Evolutionary conservation across 2,797 vertebrate genomes (phyloP).

Genomic region (Halcyon smyrnensis): DNA sequence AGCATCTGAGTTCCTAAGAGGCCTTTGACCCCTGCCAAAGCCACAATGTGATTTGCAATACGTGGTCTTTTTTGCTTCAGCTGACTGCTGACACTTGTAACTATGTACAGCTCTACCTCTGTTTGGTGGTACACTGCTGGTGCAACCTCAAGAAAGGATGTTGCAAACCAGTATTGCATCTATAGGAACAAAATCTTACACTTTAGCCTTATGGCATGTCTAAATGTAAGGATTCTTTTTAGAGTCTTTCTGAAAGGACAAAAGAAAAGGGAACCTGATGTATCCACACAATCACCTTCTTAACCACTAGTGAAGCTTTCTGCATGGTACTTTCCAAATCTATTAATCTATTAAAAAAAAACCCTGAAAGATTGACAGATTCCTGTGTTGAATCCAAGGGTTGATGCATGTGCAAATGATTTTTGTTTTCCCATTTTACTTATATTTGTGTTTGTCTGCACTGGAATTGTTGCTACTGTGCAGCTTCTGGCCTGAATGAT

Average conservation of each 20-base stretch:
- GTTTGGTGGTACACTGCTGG: neutral
- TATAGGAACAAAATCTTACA: neutral
- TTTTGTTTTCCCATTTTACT: neutral
- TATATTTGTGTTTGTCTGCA: neutral
- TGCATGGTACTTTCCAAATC: neutral
- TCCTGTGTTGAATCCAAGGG: neutral
- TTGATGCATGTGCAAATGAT: accelerated
- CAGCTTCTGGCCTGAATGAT: neutral
- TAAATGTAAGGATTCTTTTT: neutral
- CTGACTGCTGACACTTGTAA: neutral
- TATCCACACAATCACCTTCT: neutral
- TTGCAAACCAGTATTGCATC: neutral
- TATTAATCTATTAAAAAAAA: neutral
- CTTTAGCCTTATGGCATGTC: neutral
- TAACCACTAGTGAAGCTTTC: neutral
- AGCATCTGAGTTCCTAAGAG: neutral
- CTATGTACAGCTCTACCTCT: neutral
- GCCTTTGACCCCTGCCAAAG: neutral
- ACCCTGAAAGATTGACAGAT: neutral
- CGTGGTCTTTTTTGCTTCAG: neutral
- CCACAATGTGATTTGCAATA: neutral
- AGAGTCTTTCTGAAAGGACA: neutral
- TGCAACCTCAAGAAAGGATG: neutral
- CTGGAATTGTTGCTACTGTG: neutral
- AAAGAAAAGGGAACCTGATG: neutral